A percentile compares a stretch with the other conserved stretches of the same genome.
Evolutionary conservation across 2,888 invertebrate species (phyloP).

Genomic region (Falcaria lacertinaria): DNA sequence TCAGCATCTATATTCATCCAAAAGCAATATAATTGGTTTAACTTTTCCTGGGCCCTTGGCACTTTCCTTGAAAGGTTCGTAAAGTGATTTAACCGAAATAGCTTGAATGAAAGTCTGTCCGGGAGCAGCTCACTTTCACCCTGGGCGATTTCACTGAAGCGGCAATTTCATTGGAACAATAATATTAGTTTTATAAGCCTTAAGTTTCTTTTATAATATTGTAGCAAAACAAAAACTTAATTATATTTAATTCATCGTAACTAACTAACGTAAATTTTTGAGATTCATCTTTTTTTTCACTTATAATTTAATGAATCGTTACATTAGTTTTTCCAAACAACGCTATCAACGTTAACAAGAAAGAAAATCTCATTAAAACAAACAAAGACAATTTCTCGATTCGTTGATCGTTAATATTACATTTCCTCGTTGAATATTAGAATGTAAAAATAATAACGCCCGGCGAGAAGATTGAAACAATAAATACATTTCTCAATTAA

Average conservation of each 20-base stretch:
- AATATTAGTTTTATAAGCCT: background rate
- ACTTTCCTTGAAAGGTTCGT: conserved; percentile 55
- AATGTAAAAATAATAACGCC: conserved; percentile 1
- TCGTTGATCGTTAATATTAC: background rate
- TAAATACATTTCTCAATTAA: conserved; percentile 48
- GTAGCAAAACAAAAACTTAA: no score
- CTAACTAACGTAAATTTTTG: background rate
- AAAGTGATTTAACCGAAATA: conserved; percentile 53
- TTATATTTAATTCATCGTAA: no score
- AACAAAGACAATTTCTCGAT: background rate
- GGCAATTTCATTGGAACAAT: background rate
- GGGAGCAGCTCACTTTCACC: conserved; percentile 7
- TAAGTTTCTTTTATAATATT: no score
- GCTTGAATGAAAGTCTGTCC: conserved; percentile 15
- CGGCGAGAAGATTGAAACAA: conserved; percentile 29
- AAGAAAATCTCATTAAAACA: background rate
- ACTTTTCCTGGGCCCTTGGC: conserved; percentile 41
- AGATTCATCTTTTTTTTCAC: background rate
- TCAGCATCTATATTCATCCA: conserved; percentile 20
- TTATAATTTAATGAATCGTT: background rate
- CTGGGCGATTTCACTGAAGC: conserved; percentile 13
- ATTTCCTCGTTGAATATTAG: background rate
- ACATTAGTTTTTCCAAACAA: background rate
- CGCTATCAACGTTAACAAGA: background rate
- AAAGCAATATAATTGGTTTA: conserved; percentile 49